These are phyloP conservation scores for Notechis scutatus DNA, from an alignment of 2,113 vertebrate species.

Conservation along the genomic window DNA sequence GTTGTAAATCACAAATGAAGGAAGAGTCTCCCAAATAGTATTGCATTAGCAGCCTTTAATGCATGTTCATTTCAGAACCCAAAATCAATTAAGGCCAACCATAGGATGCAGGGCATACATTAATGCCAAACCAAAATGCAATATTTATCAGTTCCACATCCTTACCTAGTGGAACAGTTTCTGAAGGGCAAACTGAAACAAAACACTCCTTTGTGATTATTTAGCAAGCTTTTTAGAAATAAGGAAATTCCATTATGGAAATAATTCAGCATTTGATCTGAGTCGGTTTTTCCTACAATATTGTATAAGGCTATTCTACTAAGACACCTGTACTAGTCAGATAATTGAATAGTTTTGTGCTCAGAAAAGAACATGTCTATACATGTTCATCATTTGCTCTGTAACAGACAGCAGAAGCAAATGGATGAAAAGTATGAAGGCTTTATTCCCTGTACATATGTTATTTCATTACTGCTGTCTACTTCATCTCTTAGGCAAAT, in stretches of 20 bases:
- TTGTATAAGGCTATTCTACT: neutral
- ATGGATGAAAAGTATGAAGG: neutral
- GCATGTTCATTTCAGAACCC: slow-evolving; percentile 15
- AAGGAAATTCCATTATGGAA: neutral
- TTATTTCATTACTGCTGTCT: neutral
- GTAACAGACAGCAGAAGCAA: neutral
- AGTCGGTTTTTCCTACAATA: neutral
- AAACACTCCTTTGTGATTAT: neutral
- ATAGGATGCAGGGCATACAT: slow-evolving; percentile 13
- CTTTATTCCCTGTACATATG: neutral
- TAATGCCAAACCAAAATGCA: slow-evolving; percentile 13
- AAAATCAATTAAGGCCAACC: slow-evolving; percentile 23
- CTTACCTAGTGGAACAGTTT: neutral
- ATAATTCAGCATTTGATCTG: neutral
- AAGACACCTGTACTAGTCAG: neutral
- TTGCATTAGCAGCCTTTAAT: slow-evolving; percentile 22
- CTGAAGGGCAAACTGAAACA: slow-evolving; percentile 14
- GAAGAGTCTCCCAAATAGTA: neutral
- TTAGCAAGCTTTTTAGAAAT: neutral
- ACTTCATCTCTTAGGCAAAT: neutral
- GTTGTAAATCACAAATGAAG: slow-evolving; percentile 23
- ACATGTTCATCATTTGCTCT: neutral
- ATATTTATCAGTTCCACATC: slow-evolving; percentile 24
- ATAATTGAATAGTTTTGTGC: neutral
- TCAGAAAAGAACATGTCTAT: neutral